Conservation (phyloP, 2,797 vertebrate genomes). For the Florisuga fusca region DNA sequence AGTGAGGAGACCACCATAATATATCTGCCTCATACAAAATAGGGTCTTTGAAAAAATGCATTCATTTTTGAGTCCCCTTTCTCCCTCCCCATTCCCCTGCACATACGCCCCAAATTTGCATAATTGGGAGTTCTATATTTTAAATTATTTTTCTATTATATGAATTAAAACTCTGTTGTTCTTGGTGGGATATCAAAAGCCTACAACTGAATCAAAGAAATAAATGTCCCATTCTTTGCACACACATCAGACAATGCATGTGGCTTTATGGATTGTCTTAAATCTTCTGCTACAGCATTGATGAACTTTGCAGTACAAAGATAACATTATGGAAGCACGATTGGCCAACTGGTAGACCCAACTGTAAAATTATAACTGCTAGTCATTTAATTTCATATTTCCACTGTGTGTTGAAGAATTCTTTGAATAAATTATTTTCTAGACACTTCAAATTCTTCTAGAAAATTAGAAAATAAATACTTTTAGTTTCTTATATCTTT, state of each 20-base stretch:
- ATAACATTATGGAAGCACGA: not conserved
- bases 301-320: not conserved
- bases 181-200: not conserved
- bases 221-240: not conserved
- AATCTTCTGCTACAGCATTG: not conserved
- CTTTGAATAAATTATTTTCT: not conserved
- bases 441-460: not conserved
- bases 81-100: no score
- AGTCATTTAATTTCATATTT: not conserved
- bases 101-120: accelerated
- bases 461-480: not conserved
- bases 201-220: not conserved
- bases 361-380: not conserved
- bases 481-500: not conserved
- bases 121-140: not conserved
- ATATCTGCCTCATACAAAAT: not conserved
- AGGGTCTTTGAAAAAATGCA: not conserved
- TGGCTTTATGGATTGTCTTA: not conserved
- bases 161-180: not conserved
- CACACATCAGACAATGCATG: not conserved
- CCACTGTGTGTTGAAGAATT: not conserved
- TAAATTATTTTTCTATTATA: not conserved
- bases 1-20: not conserved
- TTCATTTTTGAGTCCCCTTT: not conserved
- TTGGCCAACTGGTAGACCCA: not conserved